A percentile compares a stretch with the other conserved stretches of the same genome.
Evolutionary conservation across 2,113 vertebrate species (phyloP).

Genomic region (Mandrillus leucophaeus): DNA sequence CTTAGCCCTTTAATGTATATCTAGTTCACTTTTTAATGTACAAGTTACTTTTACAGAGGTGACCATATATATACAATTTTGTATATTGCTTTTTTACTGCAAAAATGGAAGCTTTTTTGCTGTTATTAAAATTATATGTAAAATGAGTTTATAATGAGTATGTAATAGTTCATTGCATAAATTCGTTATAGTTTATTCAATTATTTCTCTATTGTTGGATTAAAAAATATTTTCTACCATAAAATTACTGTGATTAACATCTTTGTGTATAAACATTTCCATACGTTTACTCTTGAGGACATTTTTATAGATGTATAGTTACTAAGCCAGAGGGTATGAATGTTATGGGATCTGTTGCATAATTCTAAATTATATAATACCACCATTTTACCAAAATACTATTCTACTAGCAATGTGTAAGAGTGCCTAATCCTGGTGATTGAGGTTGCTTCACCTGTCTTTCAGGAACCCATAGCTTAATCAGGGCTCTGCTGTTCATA

Average conservation of each 20-base stretch:
- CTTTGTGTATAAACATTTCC: constrained; percentile 14
- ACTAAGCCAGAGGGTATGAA: not conserved
- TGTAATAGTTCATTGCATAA: constrained; percentile 35
- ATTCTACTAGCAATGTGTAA: not conserved
- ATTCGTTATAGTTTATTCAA: not conserved
- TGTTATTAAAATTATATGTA: constrained; percentile 18
- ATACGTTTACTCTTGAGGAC: not conserved
- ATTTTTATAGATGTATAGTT: not conserved
- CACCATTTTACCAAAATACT: not conserved
- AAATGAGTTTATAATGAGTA: not conserved
- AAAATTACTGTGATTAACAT: not conserved
- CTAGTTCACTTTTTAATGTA: not conserved
- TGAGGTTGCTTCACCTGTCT: not conserved
- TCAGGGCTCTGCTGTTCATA: not conserved
- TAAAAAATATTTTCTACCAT: not conserved
- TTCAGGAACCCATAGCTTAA: not conserved
- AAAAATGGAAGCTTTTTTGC: not conserved
- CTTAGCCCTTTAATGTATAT: not conserved
- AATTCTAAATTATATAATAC: not conserved
- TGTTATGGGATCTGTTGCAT: not conserved
- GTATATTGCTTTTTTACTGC: not conserved
- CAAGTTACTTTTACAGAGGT: not conserved
- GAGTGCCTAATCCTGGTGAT: not conserved
- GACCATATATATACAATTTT: not conserved
- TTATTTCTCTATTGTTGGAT: not conserved